Percentiles rank a stretch among this genome's conserved stretches.
Conservation (phyloP, 2,888 invertebrate genomes). For the Cheilosia vernalis region DNA sequence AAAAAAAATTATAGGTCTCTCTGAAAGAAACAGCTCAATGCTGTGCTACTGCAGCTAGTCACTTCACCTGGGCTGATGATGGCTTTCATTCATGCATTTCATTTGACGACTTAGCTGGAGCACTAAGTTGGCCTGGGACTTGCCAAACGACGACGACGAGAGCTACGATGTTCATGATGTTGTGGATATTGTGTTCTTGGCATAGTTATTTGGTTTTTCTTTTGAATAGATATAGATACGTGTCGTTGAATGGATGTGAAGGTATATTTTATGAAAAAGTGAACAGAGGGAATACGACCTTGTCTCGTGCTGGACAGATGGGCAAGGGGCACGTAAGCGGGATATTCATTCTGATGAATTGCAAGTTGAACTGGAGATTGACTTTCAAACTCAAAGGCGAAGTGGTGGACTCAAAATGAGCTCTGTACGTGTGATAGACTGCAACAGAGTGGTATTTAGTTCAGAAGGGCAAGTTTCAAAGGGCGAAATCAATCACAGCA, state of each 20-base stretch:
- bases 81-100: conserved; percentile 61
- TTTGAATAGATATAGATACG: conserved; percentile 33
- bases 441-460: too few relatives aligned
- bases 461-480: too few relatives aligned
- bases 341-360: conserved; percentile 25
- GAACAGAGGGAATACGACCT: conserved; percentile 57
- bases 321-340: neutral
- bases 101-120: conserved; percentile 50
- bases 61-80: conserved; percentile 41
- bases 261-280: conserved; percentile 2
- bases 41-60: conserved; percentile 17
- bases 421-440: too few relatives aligned
- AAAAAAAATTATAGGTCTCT: conserved; percentile 24
- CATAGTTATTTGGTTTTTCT: conserved; percentile 51
- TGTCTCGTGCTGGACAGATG: conserved; percentile 57
- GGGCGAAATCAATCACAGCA: too few relatives aligned
- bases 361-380: conserved; percentile 42
- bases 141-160: conserved; percentile 8
- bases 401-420: neutral
- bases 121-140: conserved; percentile 41
- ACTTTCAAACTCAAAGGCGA: conserved; percentile 42
- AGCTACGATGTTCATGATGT: conserved; percentile 30
- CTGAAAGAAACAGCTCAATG: conserved; percentile 12
- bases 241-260: conserved; percentile 9
- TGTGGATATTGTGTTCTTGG: conserved; percentile 69